A percentile compares a stretch with the other conserved stretches of the same genome.
Conservation (phyloP, 1,140 invertebrate genomes). For the Brevipalpus yothersi region DNA sequence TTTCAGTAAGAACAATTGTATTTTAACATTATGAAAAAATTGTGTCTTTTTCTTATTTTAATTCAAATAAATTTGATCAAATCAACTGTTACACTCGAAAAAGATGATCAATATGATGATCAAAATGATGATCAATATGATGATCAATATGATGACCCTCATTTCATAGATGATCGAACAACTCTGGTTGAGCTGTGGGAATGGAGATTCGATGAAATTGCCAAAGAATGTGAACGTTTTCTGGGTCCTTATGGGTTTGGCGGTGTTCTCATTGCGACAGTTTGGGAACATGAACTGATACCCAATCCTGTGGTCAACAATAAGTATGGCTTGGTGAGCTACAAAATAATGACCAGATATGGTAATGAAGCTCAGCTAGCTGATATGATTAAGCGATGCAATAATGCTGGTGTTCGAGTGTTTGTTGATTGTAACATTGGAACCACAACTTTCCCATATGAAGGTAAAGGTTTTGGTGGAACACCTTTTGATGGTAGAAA, state of each 20-base stretch:
- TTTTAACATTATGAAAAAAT: too few relatives aligned
- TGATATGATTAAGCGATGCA: slow-evolving; percentile 44
- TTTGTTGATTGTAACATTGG: slow-evolving; percentile 52
- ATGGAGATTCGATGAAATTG: slow-evolving; percentile 59
- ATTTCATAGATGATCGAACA: too few relatives aligned
- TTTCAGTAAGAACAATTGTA: too few relatives aligned
- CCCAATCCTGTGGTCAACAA: slow-evolving; percentile 42
- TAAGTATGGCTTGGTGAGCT: slow-evolving; percentile 68
- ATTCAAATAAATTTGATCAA: too few relatives aligned
- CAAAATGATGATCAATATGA: too few relatives aligned
- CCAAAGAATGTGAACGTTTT: slow-evolving; percentile 52
- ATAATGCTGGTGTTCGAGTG: slow-evolving; percentile 43
- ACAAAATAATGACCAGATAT: slow-evolving; percentile 44
- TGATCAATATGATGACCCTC: too few relatives aligned
- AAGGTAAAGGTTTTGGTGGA: slow-evolving; percentile 24
- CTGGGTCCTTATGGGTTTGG: slow-evolving; percentile 45
- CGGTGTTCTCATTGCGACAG: slow-evolving; percentile 44
- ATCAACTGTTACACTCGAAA: too few relatives aligned
- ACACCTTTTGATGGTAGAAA: slow-evolving; percentile 20
- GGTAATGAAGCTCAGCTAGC: slow-evolving; percentile 40
- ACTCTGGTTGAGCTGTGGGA: slow-evolving; percentile 42
- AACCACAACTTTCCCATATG: slow-evolving; percentile 25
- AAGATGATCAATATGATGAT: too few relatives aligned
- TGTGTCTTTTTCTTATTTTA: too few relatives aligned
- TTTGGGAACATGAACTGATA: slow-evolving; percentile 1